A percentile compares a stretch with the other conserved stretches of the same genome.
Evolutionary conservation across 37 sponge, comb jelly and placozoan genomes (phyloP).

Genomic region (Hexactinellida sp.): DNA sequence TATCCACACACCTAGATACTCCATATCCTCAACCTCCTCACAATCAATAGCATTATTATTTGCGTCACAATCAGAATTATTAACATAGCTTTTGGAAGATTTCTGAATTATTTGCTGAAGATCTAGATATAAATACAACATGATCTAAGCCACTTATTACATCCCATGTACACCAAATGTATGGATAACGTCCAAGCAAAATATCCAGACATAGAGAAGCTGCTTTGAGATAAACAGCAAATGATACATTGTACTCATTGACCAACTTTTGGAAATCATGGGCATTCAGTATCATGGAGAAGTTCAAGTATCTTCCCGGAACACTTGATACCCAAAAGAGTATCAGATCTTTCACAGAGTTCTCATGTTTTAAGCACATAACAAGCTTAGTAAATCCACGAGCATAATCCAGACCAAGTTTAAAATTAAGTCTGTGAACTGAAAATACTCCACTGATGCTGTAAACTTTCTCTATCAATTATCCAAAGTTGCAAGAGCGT

Average conservation of each 20-base stretch:
- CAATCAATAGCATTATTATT: neutral
- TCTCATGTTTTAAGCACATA: neutral
- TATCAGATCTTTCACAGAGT: neutral
- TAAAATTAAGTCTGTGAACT: neutral
- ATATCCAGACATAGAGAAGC: neutral
- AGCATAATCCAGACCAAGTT: neutral
- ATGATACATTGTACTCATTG: neutral
- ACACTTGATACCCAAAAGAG: neutral
- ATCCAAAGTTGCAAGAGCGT: no score
- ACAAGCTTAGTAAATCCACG: neutral
- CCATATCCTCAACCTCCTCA: neutral
- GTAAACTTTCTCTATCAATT: no score
- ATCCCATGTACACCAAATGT: neutral
- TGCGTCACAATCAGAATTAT: neutral
- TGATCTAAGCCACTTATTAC: neutral
- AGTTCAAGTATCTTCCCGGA: neutral
- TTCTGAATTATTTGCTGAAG: neutral
- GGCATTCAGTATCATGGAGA: neutral
- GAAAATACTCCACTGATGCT: neutral
- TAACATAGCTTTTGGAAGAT: neutral
- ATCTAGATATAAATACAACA: neutral
- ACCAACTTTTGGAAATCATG: neutral
- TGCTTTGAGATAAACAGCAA: neutral
- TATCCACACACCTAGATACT: neutral
- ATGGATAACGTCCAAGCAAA: neutral